Conservation (phyloP, 2,797 vertebrate species). For the Scarus forsteni region DNA sequence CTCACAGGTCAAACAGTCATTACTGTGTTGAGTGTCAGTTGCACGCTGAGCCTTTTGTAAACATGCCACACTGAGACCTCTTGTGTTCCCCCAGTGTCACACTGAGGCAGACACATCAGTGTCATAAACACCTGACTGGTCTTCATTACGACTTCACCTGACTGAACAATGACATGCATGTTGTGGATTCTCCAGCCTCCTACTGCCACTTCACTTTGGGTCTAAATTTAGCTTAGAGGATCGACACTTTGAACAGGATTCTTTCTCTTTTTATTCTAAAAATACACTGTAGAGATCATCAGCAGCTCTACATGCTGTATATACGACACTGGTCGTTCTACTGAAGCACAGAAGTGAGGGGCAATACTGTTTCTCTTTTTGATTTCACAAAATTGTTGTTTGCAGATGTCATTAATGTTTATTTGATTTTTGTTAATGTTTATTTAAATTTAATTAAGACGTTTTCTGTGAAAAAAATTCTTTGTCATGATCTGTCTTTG, state of each 20-base stretch:
- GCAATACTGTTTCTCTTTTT: too few relatives aligned
- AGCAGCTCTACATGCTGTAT: neutral
- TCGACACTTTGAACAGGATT: neutral
- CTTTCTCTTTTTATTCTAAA: neutral
- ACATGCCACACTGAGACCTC: constrained; percentile 4
- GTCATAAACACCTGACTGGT: constrained; percentile 44
- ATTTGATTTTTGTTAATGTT: too few relatives aligned
- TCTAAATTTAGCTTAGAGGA: constrained; percentile 6
- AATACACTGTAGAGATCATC: neutral
- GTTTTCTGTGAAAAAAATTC: too few relatives aligned
- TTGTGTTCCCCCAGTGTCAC: constrained; percentile 17
- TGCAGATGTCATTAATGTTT: neutral
- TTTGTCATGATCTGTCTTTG: too few relatives aligned
- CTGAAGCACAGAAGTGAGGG: too few relatives aligned
- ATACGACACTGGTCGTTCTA: neutral
- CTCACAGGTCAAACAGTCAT: neutral
- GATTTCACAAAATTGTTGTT: too few relatives aligned
- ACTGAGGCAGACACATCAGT: constrained; percentile 7
- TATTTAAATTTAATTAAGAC: too few relatives aligned
- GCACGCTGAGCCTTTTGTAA: constrained; percentile 14
- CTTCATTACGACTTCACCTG: neutral
- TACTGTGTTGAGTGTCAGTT: neutral
- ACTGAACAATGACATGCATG: neutral
- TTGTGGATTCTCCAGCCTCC: constrained; percentile 1
- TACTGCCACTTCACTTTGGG: neutral